These are phyloP conservation scores for Musca domestica DNA, from an alignment of 1,140 invertebrate genomes.

Conservation along the genomic window DNA sequence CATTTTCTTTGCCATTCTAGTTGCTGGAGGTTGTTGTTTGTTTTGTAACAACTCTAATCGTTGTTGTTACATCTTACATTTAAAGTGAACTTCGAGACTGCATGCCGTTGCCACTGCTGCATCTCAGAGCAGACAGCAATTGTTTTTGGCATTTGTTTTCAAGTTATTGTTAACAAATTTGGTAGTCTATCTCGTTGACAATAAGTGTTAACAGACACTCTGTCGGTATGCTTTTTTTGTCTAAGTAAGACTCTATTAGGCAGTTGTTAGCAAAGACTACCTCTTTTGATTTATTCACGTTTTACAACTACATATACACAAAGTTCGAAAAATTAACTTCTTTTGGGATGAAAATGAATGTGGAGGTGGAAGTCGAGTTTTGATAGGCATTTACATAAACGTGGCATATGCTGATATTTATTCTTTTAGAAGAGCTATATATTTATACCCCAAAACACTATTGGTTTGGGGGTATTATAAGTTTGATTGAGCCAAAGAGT, in stretches of 20 bases:
- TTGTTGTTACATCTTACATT: not conserved
- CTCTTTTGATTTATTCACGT: not conserved
- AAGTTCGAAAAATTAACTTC: too few relatives aligned
- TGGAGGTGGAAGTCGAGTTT: too few relatives aligned
- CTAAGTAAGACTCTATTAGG: not conserved
- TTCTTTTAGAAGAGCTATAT: too few relatives aligned
- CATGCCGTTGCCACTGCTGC: not conserved
- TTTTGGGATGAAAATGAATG: too few relatives aligned
- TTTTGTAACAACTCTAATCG: not conserved
- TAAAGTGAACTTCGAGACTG: not conserved
- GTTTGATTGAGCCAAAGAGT: too few relatives aligned
- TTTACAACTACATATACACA: too few relatives aligned
- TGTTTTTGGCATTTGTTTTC: constrained; percentile 13
- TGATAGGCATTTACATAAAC: too few relatives aligned
- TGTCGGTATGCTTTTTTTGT: not conserved
- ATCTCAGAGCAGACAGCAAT: not conserved
- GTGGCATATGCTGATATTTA: too few relatives aligned
- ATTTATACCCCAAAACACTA: too few relatives aligned
- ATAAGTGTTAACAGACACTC: not conserved
- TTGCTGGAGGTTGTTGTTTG: too few relatives aligned
- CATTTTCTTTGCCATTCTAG: too few relatives aligned
- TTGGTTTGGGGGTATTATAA: too few relatives aligned
- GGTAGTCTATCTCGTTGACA: constrained; percentile 11
- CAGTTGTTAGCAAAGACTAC: not conserved
- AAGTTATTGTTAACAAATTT: constrained; percentile 17